These are phyloP conservation scores for Laticauda laticaudata DNA, from an alignment of 2,113 vertebrate genomes.

Conservation along the genomic window DNA sequence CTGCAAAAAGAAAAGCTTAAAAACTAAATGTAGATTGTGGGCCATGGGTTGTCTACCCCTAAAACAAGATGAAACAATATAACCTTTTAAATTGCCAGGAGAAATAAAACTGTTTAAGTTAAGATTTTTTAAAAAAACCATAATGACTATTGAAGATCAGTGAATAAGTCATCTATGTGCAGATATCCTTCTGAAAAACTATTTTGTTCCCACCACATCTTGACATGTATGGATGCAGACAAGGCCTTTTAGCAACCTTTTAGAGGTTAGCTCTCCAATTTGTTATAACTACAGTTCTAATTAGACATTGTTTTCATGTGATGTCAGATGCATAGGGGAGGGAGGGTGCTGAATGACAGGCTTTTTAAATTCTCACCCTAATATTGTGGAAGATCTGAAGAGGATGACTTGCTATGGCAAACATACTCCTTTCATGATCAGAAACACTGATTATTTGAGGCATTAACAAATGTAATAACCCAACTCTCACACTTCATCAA, in stretches of 20 bases:
- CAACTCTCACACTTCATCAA: not conserved
- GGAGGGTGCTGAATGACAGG: not conserved
- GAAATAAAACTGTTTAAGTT: not conserved
- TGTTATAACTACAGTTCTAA: not conserved
- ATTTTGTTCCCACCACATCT: not conserved
- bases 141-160: not conserved
- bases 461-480: not conserved
- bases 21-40: not conserved
- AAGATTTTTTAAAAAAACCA: not conserved
- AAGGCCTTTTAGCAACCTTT: not conserved
- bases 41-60: not conserved
- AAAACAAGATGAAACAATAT: not conserved
- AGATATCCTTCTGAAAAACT: not conserved
- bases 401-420: not conserved
- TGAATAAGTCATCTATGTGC: not conserved
- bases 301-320: not conserved
- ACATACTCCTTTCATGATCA: not conserved
- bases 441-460: not conserved
- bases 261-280: not conserved
- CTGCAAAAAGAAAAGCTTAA: not conserved
- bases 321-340: not conserved
- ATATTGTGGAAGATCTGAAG: not conserved
- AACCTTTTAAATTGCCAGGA: not conserved
- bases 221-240: not conserved
- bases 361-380: not conserved